Base-by-base conservation (phyloP, 2,888 invertebrate genomes). In the Tetragonisca angustula region DNA sequence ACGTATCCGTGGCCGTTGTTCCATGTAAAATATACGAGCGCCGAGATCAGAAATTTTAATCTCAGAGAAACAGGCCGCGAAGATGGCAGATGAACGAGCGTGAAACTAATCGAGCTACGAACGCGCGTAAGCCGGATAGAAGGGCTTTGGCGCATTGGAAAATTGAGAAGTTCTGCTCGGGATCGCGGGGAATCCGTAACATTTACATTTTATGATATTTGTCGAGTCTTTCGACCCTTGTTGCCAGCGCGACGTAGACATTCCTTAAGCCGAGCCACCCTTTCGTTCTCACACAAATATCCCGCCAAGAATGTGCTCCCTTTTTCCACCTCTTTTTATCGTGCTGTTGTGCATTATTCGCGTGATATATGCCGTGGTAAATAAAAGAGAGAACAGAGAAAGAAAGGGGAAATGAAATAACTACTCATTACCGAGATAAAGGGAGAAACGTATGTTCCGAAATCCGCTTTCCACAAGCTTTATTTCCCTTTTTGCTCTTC, bases 271-370 rank as follows among this genome's bases (percentile, higher is more conserved):
- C 88, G 80, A 76, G 76, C 85, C 90, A 90, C 89, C 87, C 87
- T 84, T 79, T 73, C 81, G 88, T 92, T 92, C 90, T 88, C 93
- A 92, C 90, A 90, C 90, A 92, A 92, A 91, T 92, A 92, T 91
- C 86, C 89, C 76, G 77, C 65, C 83, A 50, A 76, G 69, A 75
- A 86, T 85, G 75, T 81, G 81, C 65, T 56, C 52, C 68, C 79
- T 76, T 80, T 72, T 59, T 77, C 67, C 74, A 61, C 49, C 61
- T 32, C 56, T 75, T 73, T 78, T 72, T 70, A 70, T 78, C 65
- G 61, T 76, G 15, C 17, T 77, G 71, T 72, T 83, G 79, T 88
- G 87, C 87, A 91, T 91, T 91, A 92, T 88, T 81, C 83, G 49
- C 59, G 68, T 90, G 91, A 92, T 91, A 86, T 91, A 91, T 87